Evolutionary conservation across 2,113 vertebrate genomes (phyloP).

Genomic region (Cygnus buccinator): DNA sequence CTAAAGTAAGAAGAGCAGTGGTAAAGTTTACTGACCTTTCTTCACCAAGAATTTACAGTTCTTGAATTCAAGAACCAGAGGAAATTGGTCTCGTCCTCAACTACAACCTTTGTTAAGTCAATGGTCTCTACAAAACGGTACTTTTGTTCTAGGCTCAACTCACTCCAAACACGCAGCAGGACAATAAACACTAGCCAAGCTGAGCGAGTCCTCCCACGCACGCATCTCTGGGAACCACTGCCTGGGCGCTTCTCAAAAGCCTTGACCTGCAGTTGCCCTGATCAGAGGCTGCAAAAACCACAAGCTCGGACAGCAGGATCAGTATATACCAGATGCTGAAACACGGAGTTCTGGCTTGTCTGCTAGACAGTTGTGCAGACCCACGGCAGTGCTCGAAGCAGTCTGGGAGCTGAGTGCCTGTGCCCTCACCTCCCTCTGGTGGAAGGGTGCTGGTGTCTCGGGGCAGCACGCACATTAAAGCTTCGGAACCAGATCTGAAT

Average conservation of each 20-base stretch:
- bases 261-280: background rate
- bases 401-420: no score
- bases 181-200: fast-evolving
- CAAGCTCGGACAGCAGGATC: fast-evolving
- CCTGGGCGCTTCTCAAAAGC: background rate
- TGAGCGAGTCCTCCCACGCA: fast-evolving
- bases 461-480: fast-evolving
- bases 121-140: background rate
- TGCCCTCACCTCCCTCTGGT: background rate
- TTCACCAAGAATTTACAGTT: background rate
- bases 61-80: background rate
- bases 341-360: fast-evolving
- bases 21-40: fast-evolving
- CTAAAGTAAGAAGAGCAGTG: fast-evolving
- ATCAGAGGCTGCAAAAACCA: background rate
- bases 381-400: fast-evolving
- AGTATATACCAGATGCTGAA: no score
- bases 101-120: no score
- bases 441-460: no score
- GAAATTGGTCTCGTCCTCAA: background rate
- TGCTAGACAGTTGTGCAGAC: no score
- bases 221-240: fast-evolving
- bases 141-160: background rate
- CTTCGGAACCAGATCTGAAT: background rate
- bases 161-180: background rate